phyloP scores from a whole-genome alignment of 2,888 invertebrate genomes.

The Eilema griseolum region DNA sequence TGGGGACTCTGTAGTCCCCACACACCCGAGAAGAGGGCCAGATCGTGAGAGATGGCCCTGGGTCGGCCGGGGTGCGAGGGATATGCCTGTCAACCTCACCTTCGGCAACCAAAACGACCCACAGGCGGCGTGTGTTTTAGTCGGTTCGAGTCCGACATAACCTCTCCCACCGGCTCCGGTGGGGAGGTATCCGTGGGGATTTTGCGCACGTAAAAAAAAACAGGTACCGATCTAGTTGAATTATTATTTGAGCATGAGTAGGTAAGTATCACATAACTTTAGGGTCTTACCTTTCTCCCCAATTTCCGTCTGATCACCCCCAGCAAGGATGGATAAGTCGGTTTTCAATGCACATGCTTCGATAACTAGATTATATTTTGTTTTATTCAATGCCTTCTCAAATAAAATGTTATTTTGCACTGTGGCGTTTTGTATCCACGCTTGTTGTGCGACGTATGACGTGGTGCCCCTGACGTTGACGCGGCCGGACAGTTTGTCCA shows the following conservation, averaged over 20 bases:
- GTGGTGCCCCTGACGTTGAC: constrained; percentile 90
- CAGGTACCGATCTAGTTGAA: not conserved
- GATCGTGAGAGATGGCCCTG: no score
- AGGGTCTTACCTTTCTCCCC: constrained; percentile 95
- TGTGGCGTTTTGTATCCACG: constrained; percentile 99
- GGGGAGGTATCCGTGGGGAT: no score
- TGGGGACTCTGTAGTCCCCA: no score
- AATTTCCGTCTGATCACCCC: constrained; percentile 98
- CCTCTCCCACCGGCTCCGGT: no score
- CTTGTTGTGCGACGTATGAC: constrained; percentile 97
- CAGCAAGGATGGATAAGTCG: constrained; percentile 97
- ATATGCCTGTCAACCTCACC: no score
- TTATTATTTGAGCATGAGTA: not conserved
- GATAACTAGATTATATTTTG: constrained; percentile 92
- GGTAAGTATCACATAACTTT: not conserved
- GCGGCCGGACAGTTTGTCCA: constrained; percentile 93
- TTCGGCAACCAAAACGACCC: no score
- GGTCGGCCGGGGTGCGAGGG: no score
- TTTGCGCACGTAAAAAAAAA: no score
- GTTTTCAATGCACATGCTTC: constrained; percentile 96
- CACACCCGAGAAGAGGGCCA: no score
- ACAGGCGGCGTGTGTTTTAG: no score
- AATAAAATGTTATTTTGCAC: constrained; percentile 97
- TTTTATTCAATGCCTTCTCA: constrained; percentile 90
- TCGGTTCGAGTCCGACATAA: no score